Base-by-base conservation (phyloP, 2,888 invertebrate species). In the Poecilus cupreus region DNA sequence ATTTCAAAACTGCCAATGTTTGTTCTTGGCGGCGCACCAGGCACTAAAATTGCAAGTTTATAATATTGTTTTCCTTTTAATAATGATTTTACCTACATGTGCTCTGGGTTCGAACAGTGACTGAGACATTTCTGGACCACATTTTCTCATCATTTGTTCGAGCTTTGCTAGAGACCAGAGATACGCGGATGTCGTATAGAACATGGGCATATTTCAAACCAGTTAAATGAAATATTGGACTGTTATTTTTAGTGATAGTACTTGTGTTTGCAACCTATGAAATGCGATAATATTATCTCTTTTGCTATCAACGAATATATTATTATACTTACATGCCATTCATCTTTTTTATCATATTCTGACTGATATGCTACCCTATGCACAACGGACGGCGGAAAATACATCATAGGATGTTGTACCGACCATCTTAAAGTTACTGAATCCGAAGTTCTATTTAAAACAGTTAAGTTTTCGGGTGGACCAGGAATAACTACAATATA, bases 1-100 rank as follows among this genome's bases (percentile, higher is more conserved):
- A 89, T 89, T 87, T 94, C 93, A 87, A 96, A 96, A 85, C 94
- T 94, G 49, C 96, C 96, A 13, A 93, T 90, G 83, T 93, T 93
- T 2, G 94, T 93, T 74, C 91, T 91, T 0, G 96, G 96, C 37
- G 96, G 92, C 37, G 91, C 89, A 16, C 90, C 91, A 1, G 96
- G 96, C 83, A 90, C 91, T 91, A 85, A 68, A 85, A 85, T 72
- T 13, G 18, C 18, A 68, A 43, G 13, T 43, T n/a, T n/a, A n/a
- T n/a, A n/a, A n/a, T n/a, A n/a, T n/a, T n/a, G n/a, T n/a, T n/a
- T n/a, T n/a, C n/a, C n/a, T n/a, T n/a, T n/a, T 22, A n/a, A 37
- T 16, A 32, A n/a, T 39, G 11, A 16, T 39, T 10, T 13, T 11
- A 26, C 83, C 81, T 85, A 88, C 87, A 82, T 85, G 86, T 86